These are phyloP conservation scores for Synchiropus splendidus DNA, from an alignment of 2,113 vertebrate species.

Conservation along the genomic window DNA sequence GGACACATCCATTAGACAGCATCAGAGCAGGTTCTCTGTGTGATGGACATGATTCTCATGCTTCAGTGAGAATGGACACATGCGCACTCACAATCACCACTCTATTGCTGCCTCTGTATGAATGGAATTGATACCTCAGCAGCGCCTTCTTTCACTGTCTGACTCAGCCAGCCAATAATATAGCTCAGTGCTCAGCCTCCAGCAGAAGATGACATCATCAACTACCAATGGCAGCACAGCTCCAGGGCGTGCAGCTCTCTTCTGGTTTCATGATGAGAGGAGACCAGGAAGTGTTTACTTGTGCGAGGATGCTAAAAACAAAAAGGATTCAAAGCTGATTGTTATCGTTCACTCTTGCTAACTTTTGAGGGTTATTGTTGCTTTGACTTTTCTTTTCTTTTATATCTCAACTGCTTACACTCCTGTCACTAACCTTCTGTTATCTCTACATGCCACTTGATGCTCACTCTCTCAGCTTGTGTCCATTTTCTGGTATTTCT, in stretches of 20 bases:
- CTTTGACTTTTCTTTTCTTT: background rate
- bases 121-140: slow-evolving; percentile 82
- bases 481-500: too few relatives aligned
- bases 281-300: slow-evolving; percentile 14
- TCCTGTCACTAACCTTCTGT: slow-evolving; percentile 1
- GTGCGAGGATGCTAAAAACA: slow-evolving; percentile 19
- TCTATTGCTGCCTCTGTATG: slow-evolving; percentile 63
- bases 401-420: background rate
- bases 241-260: slow-evolving; percentile 70
- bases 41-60: slow-evolving; percentile 40
- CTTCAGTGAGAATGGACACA: slow-evolving; percentile 31
- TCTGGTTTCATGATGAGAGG: slow-evolving; percentile 2
- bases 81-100: slow-evolving; percentile 7
- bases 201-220: slow-evolving; percentile 93
- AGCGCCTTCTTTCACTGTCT: slow-evolving; percentile 74
- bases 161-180: slow-evolving; percentile 69
- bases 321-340: slow-evolving; percentile 41
- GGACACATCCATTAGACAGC: slow-evolving; percentile 30
- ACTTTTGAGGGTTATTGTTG: slow-evolving; percentile 29
- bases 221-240: slow-evolving; percentile 76
- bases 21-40: slow-evolving; percentile 40
- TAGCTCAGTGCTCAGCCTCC: slow-evolving; percentile 59
- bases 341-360: too few relatives aligned
- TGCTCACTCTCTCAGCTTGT: too few relatives aligned
- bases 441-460: slow-evolving; percentile 1